These are phyloP conservation scores for Tenualosa thibaudeaui DNA, from an alignment of 2,797 vertebrate genomes.

Conservation along the genomic window DNA sequence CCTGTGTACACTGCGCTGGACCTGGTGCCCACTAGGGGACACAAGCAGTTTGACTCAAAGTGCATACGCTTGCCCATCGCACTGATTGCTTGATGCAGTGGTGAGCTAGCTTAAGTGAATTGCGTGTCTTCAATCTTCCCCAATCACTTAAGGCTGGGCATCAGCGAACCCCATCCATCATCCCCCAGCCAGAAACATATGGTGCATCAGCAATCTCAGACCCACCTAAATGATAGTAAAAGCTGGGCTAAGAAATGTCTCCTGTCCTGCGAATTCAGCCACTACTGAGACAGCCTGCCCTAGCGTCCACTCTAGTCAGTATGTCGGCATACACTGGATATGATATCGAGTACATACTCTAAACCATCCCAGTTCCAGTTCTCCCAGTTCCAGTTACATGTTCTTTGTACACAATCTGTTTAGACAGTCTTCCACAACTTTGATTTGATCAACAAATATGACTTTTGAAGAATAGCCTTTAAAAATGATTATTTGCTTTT, in stretches of 20 bases:
- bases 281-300: not conserved
- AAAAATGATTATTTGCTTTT: not conserved
- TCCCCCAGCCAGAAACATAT: conserved; percentile 78
- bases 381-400: not conserved
- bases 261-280: not conserved
- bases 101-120: conserved; percentile 90
- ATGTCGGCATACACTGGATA: not conserved
- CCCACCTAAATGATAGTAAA: conserved; percentile 76
- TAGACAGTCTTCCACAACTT: not conserved
- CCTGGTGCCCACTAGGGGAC: conserved; percentile 60
- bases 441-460: not conserved
- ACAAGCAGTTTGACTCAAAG: conserved; percentile 61
- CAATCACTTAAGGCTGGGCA: conserved; percentile 92
- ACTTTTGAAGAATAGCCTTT: not conserved
- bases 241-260: conserved; percentile 50
- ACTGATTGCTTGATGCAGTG: conserved; percentile 85
- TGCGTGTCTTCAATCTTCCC: conserved; percentile 90
- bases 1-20: conserved; percentile 64
- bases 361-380: not conserved
- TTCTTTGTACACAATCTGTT: not conserved
- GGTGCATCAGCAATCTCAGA: conserved; percentile 84
- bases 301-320: not conserved
- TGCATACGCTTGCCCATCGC: conserved; percentile 75
- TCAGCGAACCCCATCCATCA: conserved; percentile 90
- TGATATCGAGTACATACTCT: not conserved